phyloP scores from a whole-genome alignment of 2,888 invertebrate genomes.

The Seira ritae region DNA sequence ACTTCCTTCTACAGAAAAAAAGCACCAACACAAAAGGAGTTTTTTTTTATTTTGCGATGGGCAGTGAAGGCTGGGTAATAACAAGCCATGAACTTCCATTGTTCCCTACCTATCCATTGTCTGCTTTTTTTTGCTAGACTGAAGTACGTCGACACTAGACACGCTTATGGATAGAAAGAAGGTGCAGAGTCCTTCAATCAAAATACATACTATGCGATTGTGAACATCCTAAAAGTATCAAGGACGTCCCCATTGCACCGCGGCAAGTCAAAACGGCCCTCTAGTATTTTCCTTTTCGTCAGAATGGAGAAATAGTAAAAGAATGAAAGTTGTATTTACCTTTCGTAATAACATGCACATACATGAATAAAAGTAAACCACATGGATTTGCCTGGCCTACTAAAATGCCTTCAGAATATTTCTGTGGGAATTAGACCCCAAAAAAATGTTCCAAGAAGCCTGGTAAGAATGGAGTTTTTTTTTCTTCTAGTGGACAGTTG shows the following conservation, averaged over 20 bases:
- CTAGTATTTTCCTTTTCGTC: not conserved
- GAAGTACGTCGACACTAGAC: no score
- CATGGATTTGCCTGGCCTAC: not conserved
- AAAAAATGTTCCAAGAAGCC: not conserved
- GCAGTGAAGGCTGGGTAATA: constrained; percentile 14
- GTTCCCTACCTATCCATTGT: no score
- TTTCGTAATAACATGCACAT: constrained; percentile 14
- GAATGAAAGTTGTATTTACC: not conserved
- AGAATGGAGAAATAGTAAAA: not conserved
- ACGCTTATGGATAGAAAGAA: no score
- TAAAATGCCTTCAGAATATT: not conserved
- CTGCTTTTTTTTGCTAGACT: constrained; percentile 7
- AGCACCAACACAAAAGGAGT: constrained; percentile 27
- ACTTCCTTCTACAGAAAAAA: not conserved
- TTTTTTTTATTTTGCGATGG: constrained; percentile 4
- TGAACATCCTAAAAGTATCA: not conserved
- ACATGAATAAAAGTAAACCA: constrained; percentile 17
- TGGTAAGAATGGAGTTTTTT: not conserved
- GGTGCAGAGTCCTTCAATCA: not conserved
- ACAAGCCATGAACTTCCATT: no score
- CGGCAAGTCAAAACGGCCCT: not conserved
- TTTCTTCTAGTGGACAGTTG: not conserved
- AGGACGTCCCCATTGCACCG: not conserved
- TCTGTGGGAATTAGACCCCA: not conserved
- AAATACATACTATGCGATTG: not conserved